Conservation (phyloP, 2,113 vertebrate species). For the Empidonax traillii region DNA sequence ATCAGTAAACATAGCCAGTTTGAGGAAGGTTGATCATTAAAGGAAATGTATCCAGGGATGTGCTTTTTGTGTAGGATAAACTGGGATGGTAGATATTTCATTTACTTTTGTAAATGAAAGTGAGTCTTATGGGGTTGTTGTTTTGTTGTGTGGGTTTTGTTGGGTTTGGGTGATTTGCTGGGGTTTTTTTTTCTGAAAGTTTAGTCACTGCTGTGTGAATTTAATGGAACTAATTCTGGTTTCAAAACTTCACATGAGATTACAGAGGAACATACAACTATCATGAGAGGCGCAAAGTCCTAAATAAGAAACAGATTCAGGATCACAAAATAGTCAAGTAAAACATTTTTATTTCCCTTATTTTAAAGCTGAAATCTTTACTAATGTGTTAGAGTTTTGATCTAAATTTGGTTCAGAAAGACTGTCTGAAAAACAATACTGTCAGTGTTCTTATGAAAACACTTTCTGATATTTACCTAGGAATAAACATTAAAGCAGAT, state of each 20-base stretch:
- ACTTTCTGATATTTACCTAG: neutral
- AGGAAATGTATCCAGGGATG: neutral
- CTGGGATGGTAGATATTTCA: neutral
- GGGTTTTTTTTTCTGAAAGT: neutral
- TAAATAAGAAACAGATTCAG: neutral
- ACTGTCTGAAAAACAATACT: neutral
- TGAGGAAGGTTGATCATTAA: neutral
- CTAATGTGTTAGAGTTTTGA: neutral
- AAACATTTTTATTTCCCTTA: neutral
- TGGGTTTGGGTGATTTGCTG: neutral
- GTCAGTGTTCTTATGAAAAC: neutral
- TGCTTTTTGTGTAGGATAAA: neutral
- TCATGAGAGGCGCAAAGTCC: neutral
- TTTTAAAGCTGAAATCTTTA: neutral
- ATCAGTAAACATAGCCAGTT: neutral
- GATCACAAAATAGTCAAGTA: neutral
- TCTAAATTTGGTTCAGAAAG: neutral
- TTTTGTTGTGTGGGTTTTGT: neutral
- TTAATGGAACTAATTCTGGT: neutral
- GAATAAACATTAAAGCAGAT: neutral
- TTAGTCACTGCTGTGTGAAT: neutral
- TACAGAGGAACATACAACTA: neutral
- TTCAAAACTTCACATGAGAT: neutral
- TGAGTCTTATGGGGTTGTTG: rapidly evolving
- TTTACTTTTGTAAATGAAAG: neutral